These are phyloP conservation scores for Leucoma salicis DNA, from an alignment of 2,888 invertebrate genomes.

Conservation along the genomic window DNA sequence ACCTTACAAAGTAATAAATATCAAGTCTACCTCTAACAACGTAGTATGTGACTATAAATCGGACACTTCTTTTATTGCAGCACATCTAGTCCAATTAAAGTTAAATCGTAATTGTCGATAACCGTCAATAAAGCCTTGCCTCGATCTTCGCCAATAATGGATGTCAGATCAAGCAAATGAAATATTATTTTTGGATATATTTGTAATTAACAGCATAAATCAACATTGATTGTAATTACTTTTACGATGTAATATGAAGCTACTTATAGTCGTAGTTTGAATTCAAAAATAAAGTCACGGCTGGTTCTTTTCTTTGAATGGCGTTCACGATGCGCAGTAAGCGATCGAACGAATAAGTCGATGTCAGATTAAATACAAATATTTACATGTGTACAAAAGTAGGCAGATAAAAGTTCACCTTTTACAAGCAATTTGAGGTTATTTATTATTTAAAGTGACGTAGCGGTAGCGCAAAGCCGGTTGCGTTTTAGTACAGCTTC, in stretches of 20 bases:
- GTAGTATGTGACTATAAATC: conserved; percentile 64
- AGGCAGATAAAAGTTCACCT: conserved; percentile 69
- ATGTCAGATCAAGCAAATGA: conserved; percentile 17
- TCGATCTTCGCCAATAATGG: conserved; percentile 36
- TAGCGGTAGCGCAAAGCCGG: conserved; percentile 45
- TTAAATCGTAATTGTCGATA: conserved; percentile 65
- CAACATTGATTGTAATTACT: conserved; percentile 20
- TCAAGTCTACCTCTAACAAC: conserved; percentile 54
- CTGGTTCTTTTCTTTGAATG: conserved; percentile 10
- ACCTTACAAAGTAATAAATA: conserved; percentile 60
- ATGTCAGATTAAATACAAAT: conserved; percentile 68
- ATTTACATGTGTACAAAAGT: conserved; percentile 71
- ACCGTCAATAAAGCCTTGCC: conserved; percentile 44
- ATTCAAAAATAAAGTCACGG: background rate
- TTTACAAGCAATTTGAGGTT: conserved; percentile 78
- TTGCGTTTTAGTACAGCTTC: conserved; percentile 69
- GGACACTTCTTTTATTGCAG: conserved; percentile 61
- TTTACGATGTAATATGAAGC: conserved; percentile 6
- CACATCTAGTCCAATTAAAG: conserved; percentile 56
- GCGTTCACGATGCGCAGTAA: conserved; percentile 34
- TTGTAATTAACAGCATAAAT: conserved; percentile 23
- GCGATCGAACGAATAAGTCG: conserved; percentile 51
- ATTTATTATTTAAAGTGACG: conserved; percentile 67
- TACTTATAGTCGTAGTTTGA: conserved; percentile 2
- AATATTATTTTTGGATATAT: conserved; percentile 17